A percentile compares a stretch with the other conserved stretches of the same genome.
phyloP scores from a whole-genome alignment of 2,113 vertebrate genomes.

The Polyodon spathula region DNA sequence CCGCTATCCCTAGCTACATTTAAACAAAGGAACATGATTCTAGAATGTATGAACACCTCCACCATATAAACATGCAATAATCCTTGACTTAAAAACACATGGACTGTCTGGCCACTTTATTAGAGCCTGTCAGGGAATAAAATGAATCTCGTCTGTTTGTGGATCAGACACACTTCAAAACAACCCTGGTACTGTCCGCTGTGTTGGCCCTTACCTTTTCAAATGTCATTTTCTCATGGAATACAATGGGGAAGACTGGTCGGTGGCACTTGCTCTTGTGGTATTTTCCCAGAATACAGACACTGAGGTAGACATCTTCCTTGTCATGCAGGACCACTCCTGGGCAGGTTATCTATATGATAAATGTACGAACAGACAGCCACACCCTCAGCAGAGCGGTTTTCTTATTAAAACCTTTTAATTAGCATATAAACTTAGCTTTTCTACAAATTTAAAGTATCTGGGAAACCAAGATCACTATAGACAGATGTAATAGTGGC shows the following conservation, averaged over 20 bases:
- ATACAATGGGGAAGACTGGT: constrained; percentile 70
- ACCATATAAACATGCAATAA: too few species aligned
- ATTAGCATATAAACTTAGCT: too few species aligned
- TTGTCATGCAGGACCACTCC: constrained; percentile 65
- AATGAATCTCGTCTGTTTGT: too few species aligned
- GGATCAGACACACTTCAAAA: background rate
- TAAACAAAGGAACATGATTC: too few species aligned
- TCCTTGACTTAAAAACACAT: too few species aligned
- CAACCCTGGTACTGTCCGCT: background rate
- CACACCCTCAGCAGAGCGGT: background rate
- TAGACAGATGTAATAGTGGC: too few species aligned
- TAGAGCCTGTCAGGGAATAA: background rate
- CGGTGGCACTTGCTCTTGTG: constrained; percentile 68
- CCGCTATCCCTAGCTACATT: too few species aligned
- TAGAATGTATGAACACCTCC: too few species aligned
- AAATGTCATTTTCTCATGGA: constrained; percentile 79
- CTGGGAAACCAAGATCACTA: too few species aligned
- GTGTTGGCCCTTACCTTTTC: constrained; percentile 64
- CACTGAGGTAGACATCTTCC: constrained; percentile 72
- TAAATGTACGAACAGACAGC: constrained; percentile 7
- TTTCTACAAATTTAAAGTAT: too few species aligned
- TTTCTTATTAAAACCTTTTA: too few species aligned
- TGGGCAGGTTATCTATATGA: constrained; percentile 77
- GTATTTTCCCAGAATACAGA: constrained; percentile 78
- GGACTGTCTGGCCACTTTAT: too few species aligned